These are phyloP conservation scores for Hypolimnas misippus DNA, from an alignment of 2,888 invertebrate species.

Conservation along the genomic window DNA sequence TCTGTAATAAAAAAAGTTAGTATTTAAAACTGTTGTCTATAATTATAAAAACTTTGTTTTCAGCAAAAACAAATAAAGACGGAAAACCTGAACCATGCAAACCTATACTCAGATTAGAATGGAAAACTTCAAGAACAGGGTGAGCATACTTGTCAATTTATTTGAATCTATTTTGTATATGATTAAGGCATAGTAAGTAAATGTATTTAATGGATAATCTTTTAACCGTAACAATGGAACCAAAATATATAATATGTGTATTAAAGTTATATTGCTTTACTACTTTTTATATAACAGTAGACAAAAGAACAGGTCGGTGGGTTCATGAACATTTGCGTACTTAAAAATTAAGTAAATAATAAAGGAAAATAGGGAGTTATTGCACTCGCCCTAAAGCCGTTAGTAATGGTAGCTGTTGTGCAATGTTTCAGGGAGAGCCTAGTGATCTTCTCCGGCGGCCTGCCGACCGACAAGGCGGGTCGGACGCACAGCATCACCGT, in stretches of 20 bases:
- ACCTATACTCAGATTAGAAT: conserved; percentile 97
- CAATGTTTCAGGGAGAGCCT: conserved; percentile 90
- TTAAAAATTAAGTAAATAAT: no score
- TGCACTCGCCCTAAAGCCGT: no score
- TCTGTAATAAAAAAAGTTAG: neutral
- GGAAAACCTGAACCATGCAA: conserved; percentile 97
- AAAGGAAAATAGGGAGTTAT: no score
- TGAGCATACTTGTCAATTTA: conserved; percentile 64
- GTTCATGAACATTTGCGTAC: no score
- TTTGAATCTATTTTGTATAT: neutral
- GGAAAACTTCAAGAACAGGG: conserved; percentile 95
- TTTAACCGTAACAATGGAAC: no score
- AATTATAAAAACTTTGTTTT: conserved; percentile 50
- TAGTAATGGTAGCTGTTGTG: no score
- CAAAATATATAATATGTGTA: no score
- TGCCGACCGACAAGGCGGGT: conserved; percentile 95
- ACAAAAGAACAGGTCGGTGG: no score
- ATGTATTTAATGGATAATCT: no score
- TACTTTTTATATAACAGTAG: no score
- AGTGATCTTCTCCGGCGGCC: conserved; percentile 98
- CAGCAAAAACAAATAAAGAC: conserved; percentile 96
- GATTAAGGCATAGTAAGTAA: no score
- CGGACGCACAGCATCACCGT: conserved; percentile 97
- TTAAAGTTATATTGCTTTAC: no score
- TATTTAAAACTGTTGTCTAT: neutral